phyloP scores from a whole-genome alignment of 2,113 vertebrate genomes.

The Anser brachyrhynchus region DNA sequence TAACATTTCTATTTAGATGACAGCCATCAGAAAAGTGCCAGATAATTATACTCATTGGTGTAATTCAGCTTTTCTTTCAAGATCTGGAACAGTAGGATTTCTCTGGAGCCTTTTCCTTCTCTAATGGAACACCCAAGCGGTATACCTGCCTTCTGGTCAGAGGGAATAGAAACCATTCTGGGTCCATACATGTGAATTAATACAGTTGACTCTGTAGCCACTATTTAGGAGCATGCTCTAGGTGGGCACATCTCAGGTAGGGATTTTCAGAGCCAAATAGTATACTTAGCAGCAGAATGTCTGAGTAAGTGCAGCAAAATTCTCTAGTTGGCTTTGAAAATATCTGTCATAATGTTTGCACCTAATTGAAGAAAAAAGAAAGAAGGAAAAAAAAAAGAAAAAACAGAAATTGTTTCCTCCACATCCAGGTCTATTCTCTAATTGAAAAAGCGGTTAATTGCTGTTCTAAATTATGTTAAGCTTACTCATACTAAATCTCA shows the following conservation, averaged over 20 bases:
- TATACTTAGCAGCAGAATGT: background rate
- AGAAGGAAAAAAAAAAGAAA: background rate
- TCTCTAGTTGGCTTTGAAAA: background rate
- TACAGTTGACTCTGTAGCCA: background rate
- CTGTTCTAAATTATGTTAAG: background rate
- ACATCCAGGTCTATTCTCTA: background rate
- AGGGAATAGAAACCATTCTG: background rate
- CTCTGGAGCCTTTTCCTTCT: background rate
- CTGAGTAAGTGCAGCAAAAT: background rate
- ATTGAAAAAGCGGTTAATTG: background rate
- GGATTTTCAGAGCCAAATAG: background rate
- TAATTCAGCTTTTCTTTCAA: background rate
- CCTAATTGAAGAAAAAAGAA: background rate
- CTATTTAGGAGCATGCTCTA: background rate
- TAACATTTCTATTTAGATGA: background rate
- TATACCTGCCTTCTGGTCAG: background rate
- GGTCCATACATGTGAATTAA: background rate
- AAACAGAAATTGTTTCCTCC: background rate
- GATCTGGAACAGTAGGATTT: background rate
- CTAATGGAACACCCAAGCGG: background rate
- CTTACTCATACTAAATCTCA: background rate
- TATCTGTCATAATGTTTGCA: background rate
- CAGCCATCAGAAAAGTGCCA: background rate
- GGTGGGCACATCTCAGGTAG: background rate
- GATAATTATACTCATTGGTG: background rate